Base-by-base conservation (phyloP, 2,797 vertebrate genomes). In the Ceryle rudis region DNA sequence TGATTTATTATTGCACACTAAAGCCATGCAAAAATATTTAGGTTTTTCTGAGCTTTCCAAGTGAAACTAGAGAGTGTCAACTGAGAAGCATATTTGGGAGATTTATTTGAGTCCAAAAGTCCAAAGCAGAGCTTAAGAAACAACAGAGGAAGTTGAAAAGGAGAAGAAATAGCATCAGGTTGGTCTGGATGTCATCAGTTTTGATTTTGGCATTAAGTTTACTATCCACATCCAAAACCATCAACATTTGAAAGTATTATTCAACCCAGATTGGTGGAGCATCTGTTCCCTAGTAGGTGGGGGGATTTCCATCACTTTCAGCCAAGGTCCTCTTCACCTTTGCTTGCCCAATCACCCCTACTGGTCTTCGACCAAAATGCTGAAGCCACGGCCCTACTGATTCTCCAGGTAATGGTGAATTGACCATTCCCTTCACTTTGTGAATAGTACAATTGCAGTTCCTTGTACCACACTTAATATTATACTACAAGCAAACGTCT, bases 161-260 rank as follows among this genome's bases (percentile, higher is more conserved):
- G 67, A 79, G 69, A 11, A 46, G 10, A 89, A 37, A 6, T 79
- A 70, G 10, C 10, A 41, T 58, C 1, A 8, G 11, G 25, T 80
- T 86, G 11, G 5, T 86, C 67, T 90, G 74, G 66, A 90, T 94
- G 55, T 80, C 83, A 86, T 89, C 55, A 54, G 60, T 66, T 90
- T 60, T 92, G 55, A 64, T 73, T 92, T 73, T 90, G 71, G n/a
- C 70, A 33, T 81, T 37, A 46, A 20, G 17, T 47, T 90, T 69
- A 52, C 74, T 73, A 80, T 17, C 39, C 47, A 33, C 44, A 77
- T 73, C 83, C 66, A 90, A 84, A 95, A 60, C 0, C 55, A 80
- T 62, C 67, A 64, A n/a, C 47, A 80, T 81, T 64, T 84, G 42
- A 85, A 93, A 86, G 10, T 12, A 37, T 84, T 79, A 66, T 80